Evolutionary conservation across 2,113 vertebrate species (phyloP).

Genomic region (Pionites leucogaster): DNA sequence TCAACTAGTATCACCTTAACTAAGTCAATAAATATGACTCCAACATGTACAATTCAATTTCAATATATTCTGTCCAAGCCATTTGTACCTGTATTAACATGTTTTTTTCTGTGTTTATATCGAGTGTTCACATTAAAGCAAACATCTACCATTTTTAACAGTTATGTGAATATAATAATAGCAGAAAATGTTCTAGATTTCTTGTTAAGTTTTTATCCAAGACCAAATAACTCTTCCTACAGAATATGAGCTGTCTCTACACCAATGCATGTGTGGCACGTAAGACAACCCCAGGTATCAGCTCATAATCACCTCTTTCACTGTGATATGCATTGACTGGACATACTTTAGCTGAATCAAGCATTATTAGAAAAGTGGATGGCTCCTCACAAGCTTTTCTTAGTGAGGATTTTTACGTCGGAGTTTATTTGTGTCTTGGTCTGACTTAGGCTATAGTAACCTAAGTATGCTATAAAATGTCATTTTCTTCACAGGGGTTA

Average conservation of each 20-base stretch:
- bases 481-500: neutral
- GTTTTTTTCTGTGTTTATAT: neutral
- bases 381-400: neutral
- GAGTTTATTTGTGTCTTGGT: neutral
- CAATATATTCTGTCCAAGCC: neutral
- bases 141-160: neutral
- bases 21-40: neutral
- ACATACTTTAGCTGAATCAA: neutral
- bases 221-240: neutral
- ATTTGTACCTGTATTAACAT: neutral
- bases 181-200: neutral
- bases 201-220: neutral
- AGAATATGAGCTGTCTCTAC: neutral
- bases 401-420: neutral
- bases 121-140: neutral
- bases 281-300: neutral
- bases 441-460: neutral
- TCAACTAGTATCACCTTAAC: neutral
- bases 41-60: neutral
- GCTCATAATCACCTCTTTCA: neutral
- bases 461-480: neutral
- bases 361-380: neutral
- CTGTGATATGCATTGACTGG: neutral
- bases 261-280: fast-evolving
- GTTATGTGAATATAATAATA: neutral